phyloP scores from a whole-genome alignment of 2,113 vertebrate species.

The Vidua chalybeata region DNA sequence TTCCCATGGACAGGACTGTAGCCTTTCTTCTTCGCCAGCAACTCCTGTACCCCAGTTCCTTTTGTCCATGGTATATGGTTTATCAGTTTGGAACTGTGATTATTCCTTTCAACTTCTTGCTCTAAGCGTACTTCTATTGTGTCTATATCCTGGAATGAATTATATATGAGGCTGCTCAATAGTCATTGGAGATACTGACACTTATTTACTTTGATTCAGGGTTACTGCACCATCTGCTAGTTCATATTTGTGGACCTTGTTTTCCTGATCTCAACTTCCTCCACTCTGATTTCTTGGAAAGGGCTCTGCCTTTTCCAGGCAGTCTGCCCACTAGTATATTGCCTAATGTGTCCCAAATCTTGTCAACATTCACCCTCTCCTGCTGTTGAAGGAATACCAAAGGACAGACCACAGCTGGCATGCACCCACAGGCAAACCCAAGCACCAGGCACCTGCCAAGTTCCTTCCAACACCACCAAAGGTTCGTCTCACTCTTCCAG shows the following conservation, averaged over 20 bases:
- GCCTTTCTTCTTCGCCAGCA: background rate
- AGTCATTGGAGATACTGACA: background rate
- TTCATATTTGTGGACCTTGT: background rate
- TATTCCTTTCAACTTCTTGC: background rate
- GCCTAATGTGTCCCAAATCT: background rate
- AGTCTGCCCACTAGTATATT: background rate
- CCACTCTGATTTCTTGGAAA: background rate
- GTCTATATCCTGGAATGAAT: background rate
- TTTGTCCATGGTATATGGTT: background rate
- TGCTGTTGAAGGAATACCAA: background rate
- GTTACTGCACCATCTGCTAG: background rate
- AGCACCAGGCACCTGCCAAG: slow-evolving; percentile 79
- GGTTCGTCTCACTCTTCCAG: slow-evolving; percentile 81
- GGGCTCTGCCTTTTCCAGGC: slow-evolving; percentile 4
- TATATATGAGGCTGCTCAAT: background rate
- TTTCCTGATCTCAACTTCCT: background rate
- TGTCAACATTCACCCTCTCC: background rate
- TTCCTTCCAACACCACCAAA: slow-evolving; percentile 90
- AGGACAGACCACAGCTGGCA: background rate
- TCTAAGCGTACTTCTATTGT: background rate
- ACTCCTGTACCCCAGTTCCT: background rate
- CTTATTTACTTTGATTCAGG: background rate
- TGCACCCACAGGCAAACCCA: background rate
- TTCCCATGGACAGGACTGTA: background rate
- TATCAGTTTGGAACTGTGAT: background rate